Evolutionary conservation across 1,140 invertebrate genomes (phyloP).

Genomic region (Drosophila arawakana): DNA sequence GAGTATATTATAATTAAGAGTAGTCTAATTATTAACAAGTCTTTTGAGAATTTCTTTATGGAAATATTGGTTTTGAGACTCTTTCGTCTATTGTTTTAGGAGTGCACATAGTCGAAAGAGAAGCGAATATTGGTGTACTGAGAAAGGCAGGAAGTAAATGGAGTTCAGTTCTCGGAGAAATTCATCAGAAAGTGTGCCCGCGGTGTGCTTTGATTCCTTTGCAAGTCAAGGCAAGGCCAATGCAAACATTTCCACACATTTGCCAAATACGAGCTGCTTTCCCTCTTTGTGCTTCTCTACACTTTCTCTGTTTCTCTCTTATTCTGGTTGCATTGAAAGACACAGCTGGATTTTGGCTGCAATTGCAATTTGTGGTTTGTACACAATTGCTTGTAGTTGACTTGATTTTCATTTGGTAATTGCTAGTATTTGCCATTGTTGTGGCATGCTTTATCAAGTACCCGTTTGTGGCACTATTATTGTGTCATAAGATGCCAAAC

Average conservation of each 20-base stretch:
- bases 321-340: constrained; percentile 6
- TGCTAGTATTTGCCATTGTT: constrained; percentile 7
- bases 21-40: no score
- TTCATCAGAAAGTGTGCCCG: constrained; percentile 25
- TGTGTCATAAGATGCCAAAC: neutral
- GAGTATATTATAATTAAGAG: no score
- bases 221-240: constrained; percentile 11
- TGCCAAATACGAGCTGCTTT: constrained; percentile 24
- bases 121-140: no score
- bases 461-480: constrained; percentile 17
- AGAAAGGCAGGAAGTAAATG: neutral
- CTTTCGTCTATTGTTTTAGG: no score
- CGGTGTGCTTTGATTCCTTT: constrained; percentile 19
- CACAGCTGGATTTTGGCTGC: constrained; percentile 8
- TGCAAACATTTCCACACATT: constrained; percentile 20
- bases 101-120: no score
- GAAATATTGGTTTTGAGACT: no score
- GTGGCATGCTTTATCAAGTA: constrained; percentile 2
- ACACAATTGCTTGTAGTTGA: constrained; percentile 13
- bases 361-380: neutral
- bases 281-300: neutral
- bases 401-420: constrained; percentile 14
- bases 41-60: no score
- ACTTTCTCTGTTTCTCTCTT: constrained; percentile 4
- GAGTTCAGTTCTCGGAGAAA: constrained; percentile 17